These are phyloP conservation scores for Morus bassanus DNA, from an alignment of 2,797 vertebrate species.

Conservation along the genomic window DNA sequence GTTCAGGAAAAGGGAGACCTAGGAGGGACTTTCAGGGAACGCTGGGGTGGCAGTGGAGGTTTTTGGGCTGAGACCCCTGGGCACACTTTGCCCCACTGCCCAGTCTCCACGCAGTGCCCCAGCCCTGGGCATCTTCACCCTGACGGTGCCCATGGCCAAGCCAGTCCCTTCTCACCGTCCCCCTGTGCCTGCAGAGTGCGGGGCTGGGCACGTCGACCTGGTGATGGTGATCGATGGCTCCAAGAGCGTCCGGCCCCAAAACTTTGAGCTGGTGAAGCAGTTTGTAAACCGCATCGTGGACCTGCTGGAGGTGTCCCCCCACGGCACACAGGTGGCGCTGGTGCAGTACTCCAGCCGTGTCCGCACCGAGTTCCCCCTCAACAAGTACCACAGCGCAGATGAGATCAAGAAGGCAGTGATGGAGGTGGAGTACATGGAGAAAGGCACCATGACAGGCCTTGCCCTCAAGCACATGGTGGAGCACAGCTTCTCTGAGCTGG, in stretches of 20 bases:
- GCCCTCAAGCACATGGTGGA: constrained; percentile 95
- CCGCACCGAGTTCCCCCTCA: constrained; percentile 92
- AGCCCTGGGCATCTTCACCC: neutral
- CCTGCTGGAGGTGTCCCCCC: constrained; percentile 88
- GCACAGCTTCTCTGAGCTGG: constrained; percentile 90
- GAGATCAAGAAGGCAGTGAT: constrained; percentile 92
- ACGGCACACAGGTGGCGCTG: constrained; percentile 88
- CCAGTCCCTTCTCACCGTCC: neutral
- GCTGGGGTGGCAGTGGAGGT: neutral
- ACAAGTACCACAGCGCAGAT: constrained; percentile 83
- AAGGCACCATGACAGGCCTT: constrained; percentile 96
- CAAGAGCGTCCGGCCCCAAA: constrained; percentile 94
- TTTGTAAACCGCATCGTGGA: constrained; percentile 95
- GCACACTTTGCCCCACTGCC: neutral
- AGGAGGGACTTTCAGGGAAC: neutral
- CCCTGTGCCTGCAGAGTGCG: constrained; percentile 79
- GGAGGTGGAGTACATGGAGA: constrained; percentile 96
- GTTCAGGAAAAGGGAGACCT: neutral
- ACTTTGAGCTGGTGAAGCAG: constrained; percentile 96
- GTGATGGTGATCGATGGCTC: constrained; percentile 94
- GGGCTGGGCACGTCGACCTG: constrained; percentile 87
- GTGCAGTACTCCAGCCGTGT: constrained; percentile 96
- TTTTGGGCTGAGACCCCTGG: neutral
- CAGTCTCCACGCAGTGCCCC: neutral
- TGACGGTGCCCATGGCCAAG: accelerated